Evolutionary conservation across 2,113 vertebrate genomes (phyloP).

Genomic region (Lasiurus borealis): DNA sequence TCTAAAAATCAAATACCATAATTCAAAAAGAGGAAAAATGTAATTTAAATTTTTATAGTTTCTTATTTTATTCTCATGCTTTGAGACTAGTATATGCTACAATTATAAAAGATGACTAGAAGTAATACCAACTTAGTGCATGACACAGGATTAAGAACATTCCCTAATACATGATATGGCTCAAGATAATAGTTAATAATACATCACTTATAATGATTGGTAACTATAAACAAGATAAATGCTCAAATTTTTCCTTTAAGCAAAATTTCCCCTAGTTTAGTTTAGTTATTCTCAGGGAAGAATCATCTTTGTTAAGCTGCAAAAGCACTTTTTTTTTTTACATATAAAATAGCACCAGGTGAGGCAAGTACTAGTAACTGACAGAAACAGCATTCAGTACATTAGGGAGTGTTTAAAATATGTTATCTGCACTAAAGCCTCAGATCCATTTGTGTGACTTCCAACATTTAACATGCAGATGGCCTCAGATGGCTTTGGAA

Average conservation of each 20-base stretch:
- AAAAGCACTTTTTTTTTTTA: constrained; percentile 48
- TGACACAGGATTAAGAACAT: not conserved
- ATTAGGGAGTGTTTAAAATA: constrained; percentile 43
- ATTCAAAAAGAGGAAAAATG: constrained; percentile 6
- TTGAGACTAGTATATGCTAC: not conserved
- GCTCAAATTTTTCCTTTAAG: not conserved
- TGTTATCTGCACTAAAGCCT: not conserved
- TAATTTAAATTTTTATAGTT: constrained; percentile 22
- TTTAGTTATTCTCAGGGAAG: constrained; percentile 24
- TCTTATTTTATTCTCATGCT: constrained; percentile 34
- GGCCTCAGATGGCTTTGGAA: constrained; percentile 58
- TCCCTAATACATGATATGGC: not conserved
- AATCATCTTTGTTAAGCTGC: not conserved
- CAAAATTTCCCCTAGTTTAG: not conserved
- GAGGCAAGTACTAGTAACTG: constrained; percentile 32
- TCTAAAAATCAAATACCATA: constrained; percentile 30
- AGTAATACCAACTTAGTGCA: not conserved
- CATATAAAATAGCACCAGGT: not conserved
- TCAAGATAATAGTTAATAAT: constrained; percentile 2
- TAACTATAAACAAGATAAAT: constrained; percentile 22
- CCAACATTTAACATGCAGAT: constrained; percentile 66
- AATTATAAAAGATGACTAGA: constrained; percentile 41
- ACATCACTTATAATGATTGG: not conserved
- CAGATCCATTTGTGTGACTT: constrained; percentile 58
- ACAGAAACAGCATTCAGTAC: constrained; percentile 34